Conservation (phyloP, 1,140 invertebrate genomes). For the Oryzaephilus surinamensis region DNA sequence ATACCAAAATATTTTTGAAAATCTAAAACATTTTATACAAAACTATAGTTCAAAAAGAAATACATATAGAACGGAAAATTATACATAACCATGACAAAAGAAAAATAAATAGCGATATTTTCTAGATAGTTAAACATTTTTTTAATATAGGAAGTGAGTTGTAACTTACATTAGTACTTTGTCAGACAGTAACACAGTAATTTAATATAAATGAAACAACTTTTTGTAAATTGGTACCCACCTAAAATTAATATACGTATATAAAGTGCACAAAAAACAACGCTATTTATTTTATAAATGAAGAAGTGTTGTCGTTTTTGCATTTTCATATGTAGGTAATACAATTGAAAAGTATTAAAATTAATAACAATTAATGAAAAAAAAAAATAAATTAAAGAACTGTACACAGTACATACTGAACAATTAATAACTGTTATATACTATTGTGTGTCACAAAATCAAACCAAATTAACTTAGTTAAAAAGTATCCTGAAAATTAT, state of each 20-base stretch:
- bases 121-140: too few relatives aligned
- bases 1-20: slow-evolving; percentile 26
- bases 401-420: slow-evolving; percentile 30
- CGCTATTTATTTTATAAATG: slow-evolving; percentile 11
- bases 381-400: slow-evolving; percentile 15
- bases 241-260: slow-evolving; percentile 10
- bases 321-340: too few relatives aligned
- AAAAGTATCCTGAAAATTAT: too few relatives aligned
- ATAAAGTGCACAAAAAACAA: background rate
- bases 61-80: slow-evolving; percentile 11
- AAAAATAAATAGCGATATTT: slow-evolving; percentile 20
- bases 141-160: too few relatives aligned
- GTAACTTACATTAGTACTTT: too few relatives aligned
- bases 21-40: slow-evolving; percentile 4
- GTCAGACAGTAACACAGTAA: background rate
- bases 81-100: too few relatives aligned
- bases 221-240: slow-evolving; percentile 15
- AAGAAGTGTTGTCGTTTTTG: too few relatives aligned
- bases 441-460: slow-evolving; percentile 20
- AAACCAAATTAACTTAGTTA: slow-evolving; percentile 1
- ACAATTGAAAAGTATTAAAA: slow-evolving; percentile 3
- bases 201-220: background rate
- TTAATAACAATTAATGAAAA: slow-evolving; percentile 2
- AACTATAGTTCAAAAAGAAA: slow-evolving; percentile 10
- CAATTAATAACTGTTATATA: slow-evolving; percentile 23